Conservation (phyloP, 2,888 invertebrate species). For the Habroteleia sp. region DNA sequence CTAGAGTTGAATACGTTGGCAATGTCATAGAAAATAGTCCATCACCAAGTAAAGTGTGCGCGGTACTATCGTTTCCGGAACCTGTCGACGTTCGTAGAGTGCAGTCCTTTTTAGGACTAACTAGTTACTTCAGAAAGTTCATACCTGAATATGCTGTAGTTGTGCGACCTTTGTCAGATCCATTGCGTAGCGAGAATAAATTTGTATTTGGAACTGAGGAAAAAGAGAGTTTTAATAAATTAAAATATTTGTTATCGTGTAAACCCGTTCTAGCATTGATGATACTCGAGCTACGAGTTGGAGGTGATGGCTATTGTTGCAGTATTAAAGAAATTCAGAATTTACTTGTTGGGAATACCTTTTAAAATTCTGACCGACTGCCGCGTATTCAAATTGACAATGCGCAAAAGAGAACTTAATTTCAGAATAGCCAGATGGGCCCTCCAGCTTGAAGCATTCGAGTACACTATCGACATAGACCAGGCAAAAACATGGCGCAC, state of each 20-base stretch:
- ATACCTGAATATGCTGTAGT: not conserved
- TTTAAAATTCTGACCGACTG: conserved; percentile 2
- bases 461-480: conserved; percentile 2
- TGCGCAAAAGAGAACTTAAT: not conserved
- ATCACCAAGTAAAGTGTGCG: conserved; percentile 8
- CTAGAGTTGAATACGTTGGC: conserved; percentile 4
- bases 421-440: conserved; percentile 3
- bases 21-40: conserved; percentile 8
- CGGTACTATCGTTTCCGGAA: conserved; percentile 4
- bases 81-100: not conserved
- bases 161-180: not conserved
- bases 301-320: conserved; percentile 2
- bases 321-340: not conserved
- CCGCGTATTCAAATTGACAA: conserved; percentile 1
- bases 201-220: not conserved
- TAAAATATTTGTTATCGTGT: not conserved
- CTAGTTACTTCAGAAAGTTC: not conserved
- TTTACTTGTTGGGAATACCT: not conserved
- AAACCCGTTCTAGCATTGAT: conserved; percentile 1
- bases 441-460: not conserved
- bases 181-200: not conserved
- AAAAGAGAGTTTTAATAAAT: not conserved
- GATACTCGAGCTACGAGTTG: conserved; percentile 3
- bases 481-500: conserved; percentile 1
- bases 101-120: not conserved